Base-by-base conservation (phyloP, 1,140 invertebrate genomes). In the Drosophila ficusphila region DNA sequence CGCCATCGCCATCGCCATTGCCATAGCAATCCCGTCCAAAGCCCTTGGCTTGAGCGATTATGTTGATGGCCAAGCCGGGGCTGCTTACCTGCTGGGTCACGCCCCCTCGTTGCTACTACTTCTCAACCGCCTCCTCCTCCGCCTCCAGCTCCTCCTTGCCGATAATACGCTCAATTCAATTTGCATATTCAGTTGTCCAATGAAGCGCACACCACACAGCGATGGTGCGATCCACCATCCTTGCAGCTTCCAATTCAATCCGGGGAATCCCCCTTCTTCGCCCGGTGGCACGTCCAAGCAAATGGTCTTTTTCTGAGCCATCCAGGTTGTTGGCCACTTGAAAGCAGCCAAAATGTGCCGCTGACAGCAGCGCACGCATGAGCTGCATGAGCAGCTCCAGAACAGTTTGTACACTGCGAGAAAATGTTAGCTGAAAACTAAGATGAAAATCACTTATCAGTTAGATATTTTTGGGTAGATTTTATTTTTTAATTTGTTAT, bases 111-210 rank as follows among this genome's bases (percentile, higher is more conserved):
- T n/a, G n/a, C n/a, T n/a, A n/a, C n/a, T n/a, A n/a, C n/a, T n/a
- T n/a, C n/a, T n/a, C n/a, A n/a, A n/a, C n/a, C n/a, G n/a, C n/a
- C n/a, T n/a, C n/a, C n/a, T n/a, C 36, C 42, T 46, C 12, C 19
- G 38, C 23, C 39, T 9, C 27, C 19, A 3, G 14, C 29, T 52
- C 54, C 58, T 42, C 27, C 58, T 52, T 60, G 68, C 78, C 83
- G 82, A 89, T 88, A 88, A 88, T 88, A 88, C 82, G 83, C 83
- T 88, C 82, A 89, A 88, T 88, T 88, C 82, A 88, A 88, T 88
- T 88, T 88, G 82, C 82, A 88, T 88, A 88, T 88, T 88, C 82
- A 88, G 82, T 88, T 88, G 82, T 88, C 77, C 82, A 88, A 88
- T 88, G 82, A 88, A 88, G 82, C 82, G 82, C 56, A 71, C 71